Evolutionary conservation across 1,140 invertebrate species (phyloP).

Genomic region (Delia radicum): DNA sequence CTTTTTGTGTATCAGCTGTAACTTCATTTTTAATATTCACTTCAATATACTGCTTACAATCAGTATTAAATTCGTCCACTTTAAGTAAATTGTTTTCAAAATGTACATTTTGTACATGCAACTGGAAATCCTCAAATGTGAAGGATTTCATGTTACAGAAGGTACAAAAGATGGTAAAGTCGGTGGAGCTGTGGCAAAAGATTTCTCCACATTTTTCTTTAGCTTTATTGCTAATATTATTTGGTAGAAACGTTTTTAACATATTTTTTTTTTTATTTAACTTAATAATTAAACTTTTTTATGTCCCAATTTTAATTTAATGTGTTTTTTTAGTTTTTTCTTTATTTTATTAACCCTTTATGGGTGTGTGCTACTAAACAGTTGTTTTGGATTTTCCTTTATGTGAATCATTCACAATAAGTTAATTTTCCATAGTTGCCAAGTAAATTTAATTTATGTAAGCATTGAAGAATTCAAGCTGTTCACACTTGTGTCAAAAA

Average conservation of each 20-base stretch:
- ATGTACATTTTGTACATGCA: slow-evolving; percentile 27
- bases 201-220: slow-evolving; percentile 31
- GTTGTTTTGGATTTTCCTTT: too few relatives aligned
- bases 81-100: slow-evolving; percentile 26
- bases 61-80: background rate
- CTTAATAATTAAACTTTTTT: too few relatives aligned
- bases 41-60: background rate
- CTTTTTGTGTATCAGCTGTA: background rate
- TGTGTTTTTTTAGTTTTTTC: too few relatives aligned
- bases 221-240: background rate
- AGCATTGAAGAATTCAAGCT: too few relatives aligned
- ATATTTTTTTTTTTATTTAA: too few relatives aligned
- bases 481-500: too few relatives aligned
- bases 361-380: too few relatives aligned
- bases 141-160: slow-evolving; percentile 26
- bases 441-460: too few relatives aligned
- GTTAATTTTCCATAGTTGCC: too few relatives aligned
- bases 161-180: slow-evolving; percentile 25
- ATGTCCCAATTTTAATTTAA: too few relatives aligned
- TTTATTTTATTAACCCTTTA: too few relatives aligned
- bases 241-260: slow-evolving; percentile 20
- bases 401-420: too few relatives aligned
- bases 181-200: slow-evolving; percentile 24
- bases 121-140: slow-evolving; percentile 25
- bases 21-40: background rate